Conservation (phyloP, 2,113 vertebrate species). For the human (Homo sapiens) region GRCh38 chr17:53862501-53863000, state of each 20-base stretch:
- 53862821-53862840: neutral
- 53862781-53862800: constrained; percentile 56
- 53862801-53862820: constrained; percentile 25
- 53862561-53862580: constrained; percentile 6
- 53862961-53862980: neutral
- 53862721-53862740: constrained; percentile 80
- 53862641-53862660: constrained; percentile 81
- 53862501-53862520: neutral
- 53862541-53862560: neutral
- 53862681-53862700: constrained; percentile 83
- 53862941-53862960: neutral
- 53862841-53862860: constrained; percentile 22
- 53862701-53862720: constrained; percentile 81
- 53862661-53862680: constrained; percentile 78
- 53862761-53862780: constrained; percentile 60
- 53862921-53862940: neutral
- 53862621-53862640: constrained; percentile 80
- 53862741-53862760: constrained; percentile 83
- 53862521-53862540: neutral
- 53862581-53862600: constrained; percentile 64
- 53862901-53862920: constrained; percentile 9
- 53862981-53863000: neutral
- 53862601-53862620: constrained; percentile 73
- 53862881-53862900: constrained; percentile 35
- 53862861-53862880: constrained; percentile 7